Base-by-base conservation (phyloP, 2,113 vertebrate genomes). In the Aythya baeri region DNA sequence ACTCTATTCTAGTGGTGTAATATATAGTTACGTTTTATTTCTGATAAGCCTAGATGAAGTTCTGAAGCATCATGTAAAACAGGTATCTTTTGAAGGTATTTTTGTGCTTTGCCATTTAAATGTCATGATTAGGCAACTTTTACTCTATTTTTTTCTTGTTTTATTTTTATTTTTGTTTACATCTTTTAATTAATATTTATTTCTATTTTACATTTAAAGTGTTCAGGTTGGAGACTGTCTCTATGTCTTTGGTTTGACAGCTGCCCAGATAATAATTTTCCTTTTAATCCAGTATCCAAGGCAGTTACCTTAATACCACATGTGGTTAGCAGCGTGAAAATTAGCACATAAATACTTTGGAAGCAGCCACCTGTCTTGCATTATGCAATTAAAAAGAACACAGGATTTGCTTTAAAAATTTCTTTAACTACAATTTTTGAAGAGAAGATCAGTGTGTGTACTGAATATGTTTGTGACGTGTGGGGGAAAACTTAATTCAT, bases 81-180 rank as follows among this genome's bases (percentile, higher is more conserved):
- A n/a, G 61, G 12, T 27, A 41, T 7, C 6, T 73, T 68, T 83
- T 62, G 25, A 63, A 58, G 16, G 4, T 44, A 11, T 77, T 86
- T 90, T 83, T 86, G 32, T 85, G 57, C 13, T 80, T 76, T 26
- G 12, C 27, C 3, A 65, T 83, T 88, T 85, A 85, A 82, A 46
- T 68, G 4, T 13, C 7, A 43, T 6, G 7, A 73, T 17, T 65
- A 36, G 5, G 10, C 13, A 71, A 55, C 22, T 76, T 78, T 17
- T 38, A 71, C 13, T 67, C 68, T 61, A 25, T 50, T 88, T 88
- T 88, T 88, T 17, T 80, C 43, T 73, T 20, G 57, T 89, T 81
- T 59, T 49, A 27, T 75, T 66, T 26, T 23, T 49, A 49, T 52
- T 54, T 83, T 2, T 32, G 21, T 89, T 89, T 79, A 23, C 7